phyloP scores from a whole-genome alignment of 2,797 vertebrate genomes.

The Fringilla coelebs region DNA sequence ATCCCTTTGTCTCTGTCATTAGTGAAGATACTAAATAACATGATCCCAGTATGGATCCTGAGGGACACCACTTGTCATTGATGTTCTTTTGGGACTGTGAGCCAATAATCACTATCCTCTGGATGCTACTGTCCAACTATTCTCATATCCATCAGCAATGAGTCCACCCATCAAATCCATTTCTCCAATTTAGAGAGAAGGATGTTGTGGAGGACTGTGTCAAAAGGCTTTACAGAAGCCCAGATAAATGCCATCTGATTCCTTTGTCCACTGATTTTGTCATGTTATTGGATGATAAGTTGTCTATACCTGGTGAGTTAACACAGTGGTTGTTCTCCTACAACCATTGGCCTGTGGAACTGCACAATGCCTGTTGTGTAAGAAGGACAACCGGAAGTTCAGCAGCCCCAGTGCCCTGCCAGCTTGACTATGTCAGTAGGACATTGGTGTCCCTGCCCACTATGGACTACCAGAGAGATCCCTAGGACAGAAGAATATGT shows the following conservation, averaged over 20 bases:
- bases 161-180: background rate
- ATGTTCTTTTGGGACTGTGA: background rate
- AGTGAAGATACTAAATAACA: background rate
- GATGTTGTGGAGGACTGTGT: background rate
- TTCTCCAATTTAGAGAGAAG: background rate
- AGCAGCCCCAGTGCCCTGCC: background rate
- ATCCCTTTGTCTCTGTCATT: background rate
- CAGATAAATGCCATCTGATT: background rate
- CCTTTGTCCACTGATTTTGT: background rate
- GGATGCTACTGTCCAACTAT: background rate
- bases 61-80: background rate
- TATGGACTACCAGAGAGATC: background rate
- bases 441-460: accelerated
- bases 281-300: background rate
- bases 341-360: background rate
- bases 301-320: background rate
- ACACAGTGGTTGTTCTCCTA: background rate
- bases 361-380: background rate
- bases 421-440: background rate
- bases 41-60: too few relatives aligned
- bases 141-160: background rate
- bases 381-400: background rate
- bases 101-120: background rate
- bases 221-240: background rate
- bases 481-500: background rate